Base-by-base conservation (phyloP, 1,140 invertebrate species). In the Drosophila suzukii region DNA sequence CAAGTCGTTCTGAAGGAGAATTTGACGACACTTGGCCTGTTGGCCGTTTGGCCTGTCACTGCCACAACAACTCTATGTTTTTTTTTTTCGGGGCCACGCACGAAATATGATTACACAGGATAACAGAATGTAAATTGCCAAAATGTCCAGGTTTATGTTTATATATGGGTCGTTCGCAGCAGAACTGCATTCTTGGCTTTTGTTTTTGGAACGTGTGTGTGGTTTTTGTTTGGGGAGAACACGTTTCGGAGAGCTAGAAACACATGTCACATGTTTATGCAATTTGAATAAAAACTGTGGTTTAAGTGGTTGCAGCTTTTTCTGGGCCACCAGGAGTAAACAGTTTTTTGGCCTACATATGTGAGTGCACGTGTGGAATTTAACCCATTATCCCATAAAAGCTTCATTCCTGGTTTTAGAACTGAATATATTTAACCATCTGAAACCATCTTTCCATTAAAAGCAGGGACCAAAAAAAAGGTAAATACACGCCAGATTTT, bases 41-140 rank as follows among this genome's bases (percentile, higher is more conserved):
- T 5, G 27, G 66, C 50, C 49, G 67, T 1, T 5, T 5, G 27
- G 27, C 41, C 41, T 70, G 66, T 56, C 67, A 70, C 32, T 39
- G 44, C 10, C 63, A 55, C 47, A 20, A 20, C 1, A 36, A 47
- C 60, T 68, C 60, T 66, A 54, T 27, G 27, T 27, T 65, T 68
- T 32, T 5, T 32, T 24, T 62, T 62, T 67, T n/a, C n/a, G n/a
- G 38, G 61, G 66, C 32, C 41, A 39, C 49, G 32, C 66, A 53
- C 62, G 34, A 47, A 70, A 70, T 70, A 56, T 67, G 66, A 70
- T 68, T 67, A 47, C 15, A 17, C n/a, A 4, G 50, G 50, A 53
- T 36, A 53, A 20, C 50, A 53, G 13, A 36, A 53, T 36, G 32
- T 6, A 53, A 20, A 34, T 36, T 53, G 32, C 11, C 17, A 17